Conservation (phyloP, 2,888 invertebrate species). For the Loripinus fragilis region DNA sequence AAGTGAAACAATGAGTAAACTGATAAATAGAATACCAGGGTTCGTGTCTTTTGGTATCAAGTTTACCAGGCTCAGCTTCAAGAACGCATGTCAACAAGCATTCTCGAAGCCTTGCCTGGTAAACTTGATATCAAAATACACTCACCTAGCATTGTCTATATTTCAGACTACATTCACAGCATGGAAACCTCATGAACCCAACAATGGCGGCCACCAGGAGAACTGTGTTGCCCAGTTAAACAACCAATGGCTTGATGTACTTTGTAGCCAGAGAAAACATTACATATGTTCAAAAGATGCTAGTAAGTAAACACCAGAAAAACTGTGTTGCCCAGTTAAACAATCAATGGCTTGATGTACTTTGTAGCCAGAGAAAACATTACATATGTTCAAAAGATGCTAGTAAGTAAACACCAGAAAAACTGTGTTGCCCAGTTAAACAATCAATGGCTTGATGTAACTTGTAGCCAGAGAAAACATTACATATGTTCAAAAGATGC, state of each 20-base stretch:
- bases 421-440: slow-evolving; percentile 48
- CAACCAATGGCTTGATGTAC: slow-evolving; percentile 54
- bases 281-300: slow-evolving; percentile 59
- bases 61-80: too few species aligned
- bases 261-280: slow-evolving; percentile 32
- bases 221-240: slow-evolving; percentile 48
- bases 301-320: slow-evolving; percentile 45
- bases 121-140: too few species aligned
- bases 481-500: slow-evolving; percentile 59
- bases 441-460: slow-evolving; percentile 54
- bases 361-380: slow-evolving; percentile 32
- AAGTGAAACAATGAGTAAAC: too few species aligned
- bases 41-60: too few species aligned
- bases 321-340: slow-evolving; percentile 48
- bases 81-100: too few species aligned
- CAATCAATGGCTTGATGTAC: slow-evolving; percentile 54
- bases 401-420: slow-evolving; percentile 45
- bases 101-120: too few species aligned
- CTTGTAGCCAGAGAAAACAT: slow-evolving; percentile 33
- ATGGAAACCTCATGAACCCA: slow-evolving; percentile 62
- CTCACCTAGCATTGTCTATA: too few species aligned
- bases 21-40: too few species aligned
- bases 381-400: slow-evolving; percentile 59
- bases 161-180: slow-evolving; percentile 43
- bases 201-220: slow-evolving; percentile 37